Base-by-base conservation (phyloP, 2,888 invertebrate species). In the Drosophila rubida region DNA sequence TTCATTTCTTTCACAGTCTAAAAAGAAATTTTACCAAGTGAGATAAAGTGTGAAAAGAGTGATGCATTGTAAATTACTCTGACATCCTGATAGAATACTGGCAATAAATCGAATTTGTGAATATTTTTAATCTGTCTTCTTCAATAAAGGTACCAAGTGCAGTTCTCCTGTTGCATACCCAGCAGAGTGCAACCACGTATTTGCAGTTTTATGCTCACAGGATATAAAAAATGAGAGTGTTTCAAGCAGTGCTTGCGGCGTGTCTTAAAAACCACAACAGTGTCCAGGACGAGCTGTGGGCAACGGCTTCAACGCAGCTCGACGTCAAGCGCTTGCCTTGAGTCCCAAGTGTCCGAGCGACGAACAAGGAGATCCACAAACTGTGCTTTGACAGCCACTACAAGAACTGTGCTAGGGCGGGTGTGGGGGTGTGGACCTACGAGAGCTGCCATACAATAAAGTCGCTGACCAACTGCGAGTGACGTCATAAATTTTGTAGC, bases 401-500 rank as follows among this genome's bases (percentile, higher is more conserved):
- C 19, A 16, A 7, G 16, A 37, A 35, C n/a, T n/a, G n/a, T n/a
- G n/a, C 6, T 7, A 25, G 25, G 1, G 25, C 25, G 27, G 1
- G 4, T 35, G n/a, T 35, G 32, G n/a, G n/a, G 32, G 35, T 7
- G 13, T 0, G 14, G 35, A n/a, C n/a, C n/a, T 6, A 5, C 27
- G 8, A 39, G 27, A 22, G 14, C 41, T 39, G 39, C 37, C 25
- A 49, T 27, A 51, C 41, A 60, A 60, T 75, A 50, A 64, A 69
- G 76, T 70, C 65, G 53, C 13, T 39, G 54, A 41, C 60, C 67
- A 82, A 75, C 87, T 80, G 55, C 66, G 69, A 80, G 69, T 82
- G 85, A 80, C 78, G 85, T 84, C 81, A 82, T 82, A 82, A 78
- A 87, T 87, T 82, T 70, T 67, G 71, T 63, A 67, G 74, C 69